These are phyloP conservation scores for Channallabes apus DNA, from an alignment of 2,797 vertebrate species.

Conservation along the genomic window DNA sequence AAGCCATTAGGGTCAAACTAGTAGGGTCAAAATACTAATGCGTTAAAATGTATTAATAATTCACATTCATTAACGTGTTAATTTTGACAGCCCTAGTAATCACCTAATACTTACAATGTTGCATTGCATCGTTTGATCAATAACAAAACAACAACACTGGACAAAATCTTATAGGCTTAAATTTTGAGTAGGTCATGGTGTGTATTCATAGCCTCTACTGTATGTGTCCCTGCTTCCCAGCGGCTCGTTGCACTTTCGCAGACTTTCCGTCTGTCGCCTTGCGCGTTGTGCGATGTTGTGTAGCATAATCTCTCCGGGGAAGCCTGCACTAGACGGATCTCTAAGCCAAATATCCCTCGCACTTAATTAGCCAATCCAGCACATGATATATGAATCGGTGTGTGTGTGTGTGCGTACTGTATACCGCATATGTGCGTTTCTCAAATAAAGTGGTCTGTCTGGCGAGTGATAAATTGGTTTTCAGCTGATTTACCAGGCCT, in stretches of 20 bases:
- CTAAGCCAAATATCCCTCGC: slow-evolving; percentile 28
- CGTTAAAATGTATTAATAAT: no score
- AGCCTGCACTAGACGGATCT: neutral
- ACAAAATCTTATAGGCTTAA: neutral
- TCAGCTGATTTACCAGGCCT: slow-evolving; percentile 46
- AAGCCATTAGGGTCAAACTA: no score
- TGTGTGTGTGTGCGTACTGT: neutral
- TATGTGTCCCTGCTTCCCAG: neutral
- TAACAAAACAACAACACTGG: neutral
- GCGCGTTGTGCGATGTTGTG: neutral
- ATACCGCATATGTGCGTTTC: neutral
- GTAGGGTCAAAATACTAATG: no score
- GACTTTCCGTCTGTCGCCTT: slow-evolving; percentile 37
- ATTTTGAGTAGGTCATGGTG: neutral
- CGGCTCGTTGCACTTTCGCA: neutral
- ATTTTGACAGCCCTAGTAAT: neutral
- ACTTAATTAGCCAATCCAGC: slow-evolving; percentile 41
- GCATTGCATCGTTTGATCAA: neutral
- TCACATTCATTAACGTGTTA: no score
- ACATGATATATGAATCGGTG: slow-evolving; percentile 3
- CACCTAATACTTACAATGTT: neutral
- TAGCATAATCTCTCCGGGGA: slow-evolving; percentile 17
- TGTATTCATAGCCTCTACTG: neutral
- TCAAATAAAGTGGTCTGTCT: slow-evolving; percentile 1
- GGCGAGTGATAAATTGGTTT: slow-evolving; percentile 32